These are phyloP conservation scores for Andrena minutula DNA, from an alignment of 2,888 invertebrate species.

Conservation along the genomic window DNA sequence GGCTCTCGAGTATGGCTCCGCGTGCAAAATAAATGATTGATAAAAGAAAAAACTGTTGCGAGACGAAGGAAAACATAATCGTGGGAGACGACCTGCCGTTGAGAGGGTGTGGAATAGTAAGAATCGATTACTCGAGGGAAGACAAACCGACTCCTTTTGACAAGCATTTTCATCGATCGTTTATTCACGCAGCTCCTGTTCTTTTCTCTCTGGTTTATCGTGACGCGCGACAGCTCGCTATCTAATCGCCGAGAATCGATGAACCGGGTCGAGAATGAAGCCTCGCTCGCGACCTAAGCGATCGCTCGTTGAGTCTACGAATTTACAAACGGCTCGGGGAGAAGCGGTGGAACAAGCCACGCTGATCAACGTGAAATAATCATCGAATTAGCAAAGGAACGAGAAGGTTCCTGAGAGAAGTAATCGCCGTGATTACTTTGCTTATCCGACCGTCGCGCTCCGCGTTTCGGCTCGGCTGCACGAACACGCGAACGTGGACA, in stretches of 20 bases:
- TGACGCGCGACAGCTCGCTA: background rate
- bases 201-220: constrained; percentile 20
- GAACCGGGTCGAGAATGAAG: constrained; percentile 27
- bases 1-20: constrained; percentile 24
- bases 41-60: background rate
- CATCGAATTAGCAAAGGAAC: constrained; percentile 17
- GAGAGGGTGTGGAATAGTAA: constrained; percentile 1
- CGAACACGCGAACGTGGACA: background rate
- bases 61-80: constrained; percentile 5
- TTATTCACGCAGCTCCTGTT: constrained; percentile 59
- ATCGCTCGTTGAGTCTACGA: constrained; percentile 31
- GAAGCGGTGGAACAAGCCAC: constrained; percentile 31
- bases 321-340: constrained; percentile 37
- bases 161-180: constrained; percentile 60
- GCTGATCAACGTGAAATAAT: constrained; percentile 33
- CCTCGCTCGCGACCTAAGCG: constrained; percentile 34
- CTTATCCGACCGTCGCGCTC: constrained; percentile 4
- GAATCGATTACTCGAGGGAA: background rate
- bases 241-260: constrained; percentile 7
- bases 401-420: constrained; percentile 9
- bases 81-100: constrained; percentile 5
- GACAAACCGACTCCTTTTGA: constrained; percentile 30
- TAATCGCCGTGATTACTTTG: background rate
- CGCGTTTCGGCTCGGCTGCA: background rate
- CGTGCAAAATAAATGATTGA: background rate